Evolutionary conservation across 1,140 invertebrate species (phyloP).

Genomic region (Orussus abietinus): DNA sequence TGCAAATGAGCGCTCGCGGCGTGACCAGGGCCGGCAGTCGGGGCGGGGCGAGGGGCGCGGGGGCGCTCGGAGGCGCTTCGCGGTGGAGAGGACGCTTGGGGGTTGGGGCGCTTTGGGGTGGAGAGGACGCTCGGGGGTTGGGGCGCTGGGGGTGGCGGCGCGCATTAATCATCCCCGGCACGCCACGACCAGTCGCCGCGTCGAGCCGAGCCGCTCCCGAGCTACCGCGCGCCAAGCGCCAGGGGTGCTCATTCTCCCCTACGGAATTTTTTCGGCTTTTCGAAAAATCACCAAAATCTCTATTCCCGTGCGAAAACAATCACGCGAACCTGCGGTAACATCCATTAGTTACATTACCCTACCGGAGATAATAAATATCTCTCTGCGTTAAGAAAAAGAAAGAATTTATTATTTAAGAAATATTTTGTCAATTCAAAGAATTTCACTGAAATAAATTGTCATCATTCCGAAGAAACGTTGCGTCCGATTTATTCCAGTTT

Average conservation of each 20-base stretch:
- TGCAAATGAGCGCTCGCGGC: too few relatives aligned
- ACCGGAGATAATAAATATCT: too few relatives aligned
- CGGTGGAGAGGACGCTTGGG: conserved; percentile 14
- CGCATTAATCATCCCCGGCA: conserved; percentile 38
- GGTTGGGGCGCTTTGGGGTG: too few relatives aligned
- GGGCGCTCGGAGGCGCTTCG: too few relatives aligned
- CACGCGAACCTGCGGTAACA: too few relatives aligned
- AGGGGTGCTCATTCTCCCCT: conserved; percentile 25
- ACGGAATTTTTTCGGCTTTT: not conserved
- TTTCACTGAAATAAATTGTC: too few relatives aligned
- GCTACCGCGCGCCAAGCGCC: conserved; percentile 26
- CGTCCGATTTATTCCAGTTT: too few relatives aligned
- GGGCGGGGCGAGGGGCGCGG: conserved; percentile 1
- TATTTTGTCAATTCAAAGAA: too few relatives aligned
- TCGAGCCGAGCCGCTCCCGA: conserved; percentile 30
- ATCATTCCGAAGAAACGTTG: too few relatives aligned
- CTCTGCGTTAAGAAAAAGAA: too few relatives aligned
- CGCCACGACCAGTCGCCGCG: conserved; percentile 32
- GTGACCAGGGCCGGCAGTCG: not conserved
- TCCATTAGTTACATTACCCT: too few relatives aligned
- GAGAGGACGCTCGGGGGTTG: conserved; percentile 15
- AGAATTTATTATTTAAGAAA: too few relatives aligned
- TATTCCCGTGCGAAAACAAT: not conserved
- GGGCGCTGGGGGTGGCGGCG: conserved; percentile 21
- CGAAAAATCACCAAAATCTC: not conserved